Evolutionary conservation across 1,140 invertebrate species (phyloP), one percentile per base, ranked within the genome.

Genomic region (Eueides isabella): DNA sequence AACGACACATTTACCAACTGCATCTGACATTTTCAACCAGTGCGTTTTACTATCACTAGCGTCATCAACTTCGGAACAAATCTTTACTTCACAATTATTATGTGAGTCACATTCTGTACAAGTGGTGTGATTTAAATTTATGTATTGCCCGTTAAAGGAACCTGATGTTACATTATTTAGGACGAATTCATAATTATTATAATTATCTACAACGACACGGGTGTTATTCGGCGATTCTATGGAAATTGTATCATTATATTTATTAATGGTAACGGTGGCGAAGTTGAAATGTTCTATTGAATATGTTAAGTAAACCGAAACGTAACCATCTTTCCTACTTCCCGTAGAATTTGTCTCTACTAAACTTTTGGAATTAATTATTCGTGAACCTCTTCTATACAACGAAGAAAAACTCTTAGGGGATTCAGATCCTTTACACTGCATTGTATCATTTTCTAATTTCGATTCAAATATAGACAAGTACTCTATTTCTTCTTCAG

Each of bases 231-330:
- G 88, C 1, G 91, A 91, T 23, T 88, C 83, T 31, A 93, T 73
- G 5, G 79, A 77, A 48, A 92, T 79, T 65, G 79, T 84, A n/a
- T 72, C 82, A 67, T 83, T 86, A 67, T 83, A 79, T 81, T 85
- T 90, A 79, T 94, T 90, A 69, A 94, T 90, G 38, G 85, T 88
- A 16, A 95, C 87, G 4, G 90, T 93, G 11, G 94, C 91, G 79
- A 94, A 95, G 81, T 94, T 93, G 35, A 87, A 81, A 88, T 95
- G 94, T 78, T 95, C 94, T 64, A 93, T 81, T 30, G 89, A 91
- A 80, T 88, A 93, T 74, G 83, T 90, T 65, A 94, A 83, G 68
- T 93, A 80, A 65, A 94, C 80, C 62, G 92, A 94, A 65, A 94
- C 82, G 80, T 94, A 94, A 41, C 88, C 90, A 78, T 94, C 93